Percentiles rank a stretch among this genome's conserved stretches.
phyloP scores from a whole-genome alignment of 2,888 invertebrate genomes.

The Phyllotreta striolata region DNA sequence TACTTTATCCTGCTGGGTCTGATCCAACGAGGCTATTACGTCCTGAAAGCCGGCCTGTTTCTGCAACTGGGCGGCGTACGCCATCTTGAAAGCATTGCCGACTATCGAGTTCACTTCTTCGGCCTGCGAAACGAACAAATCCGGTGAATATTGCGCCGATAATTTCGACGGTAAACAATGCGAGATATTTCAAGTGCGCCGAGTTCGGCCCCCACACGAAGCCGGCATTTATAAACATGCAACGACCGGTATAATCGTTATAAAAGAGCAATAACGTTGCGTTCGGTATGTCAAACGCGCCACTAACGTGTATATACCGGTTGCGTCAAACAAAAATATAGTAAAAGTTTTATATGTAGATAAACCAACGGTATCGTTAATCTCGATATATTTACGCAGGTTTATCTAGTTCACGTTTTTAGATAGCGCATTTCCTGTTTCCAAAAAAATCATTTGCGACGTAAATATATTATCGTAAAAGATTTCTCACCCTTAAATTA shows the following conservation, averaged over 20 bases:
- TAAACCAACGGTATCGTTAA: not conserved
- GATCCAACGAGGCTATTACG: conserved; percentile 69
- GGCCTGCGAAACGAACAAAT: conserved; percentile 67
- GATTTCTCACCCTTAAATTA: no score
- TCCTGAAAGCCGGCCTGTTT: conserved; percentile 71
- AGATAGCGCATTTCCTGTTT: no score
- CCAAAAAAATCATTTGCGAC: no score
- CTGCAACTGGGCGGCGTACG: conserved; percentile 86
- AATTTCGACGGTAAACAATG: not conserved
- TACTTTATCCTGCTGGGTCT: conserved; percentile 64
- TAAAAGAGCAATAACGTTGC: conserved; percentile 4
- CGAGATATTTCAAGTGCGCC: conserved; percentile 1
- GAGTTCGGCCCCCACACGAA: conserved; percentile 1
- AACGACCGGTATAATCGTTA: not conserved
- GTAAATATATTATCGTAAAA: no score
- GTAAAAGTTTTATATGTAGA: conserved; percentile 4
- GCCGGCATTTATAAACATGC: not conserved
- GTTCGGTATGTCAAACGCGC: not conserved
- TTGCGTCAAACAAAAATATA: not conserved
- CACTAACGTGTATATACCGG: not conserved
- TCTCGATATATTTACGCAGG: no score
- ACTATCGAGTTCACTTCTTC: conserved; percentile 87
- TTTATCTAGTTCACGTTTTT: no score
- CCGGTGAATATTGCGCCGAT: not conserved
- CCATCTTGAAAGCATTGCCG: conserved; percentile 92